These are phyloP conservation scores for Amphipoea lucens DNA, from an alignment of 2,888 invertebrate genomes.

Conservation along the genomic window DNA sequence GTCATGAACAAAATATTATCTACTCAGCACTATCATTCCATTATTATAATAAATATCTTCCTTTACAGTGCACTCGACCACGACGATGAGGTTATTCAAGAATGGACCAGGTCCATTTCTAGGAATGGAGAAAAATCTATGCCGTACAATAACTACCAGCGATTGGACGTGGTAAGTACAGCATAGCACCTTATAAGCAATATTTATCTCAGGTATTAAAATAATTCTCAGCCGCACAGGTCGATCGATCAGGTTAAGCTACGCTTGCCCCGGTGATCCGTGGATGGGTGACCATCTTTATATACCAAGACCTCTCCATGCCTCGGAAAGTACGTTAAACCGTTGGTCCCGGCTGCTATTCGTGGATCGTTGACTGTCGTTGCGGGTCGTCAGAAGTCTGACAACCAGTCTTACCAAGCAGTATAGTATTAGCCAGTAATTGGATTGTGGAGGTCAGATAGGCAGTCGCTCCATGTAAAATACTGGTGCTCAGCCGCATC, in stretches of 20 bases:
- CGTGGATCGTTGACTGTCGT: background rate
- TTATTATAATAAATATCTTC: background rate
- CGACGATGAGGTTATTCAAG: conserved; percentile 77
- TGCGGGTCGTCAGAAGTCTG: background rate
- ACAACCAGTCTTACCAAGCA: background rate
- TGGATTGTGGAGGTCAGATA: background rate
- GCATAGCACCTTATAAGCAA: background rate
- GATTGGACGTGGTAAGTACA: conserved; percentile 74
- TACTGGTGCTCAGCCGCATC: too few species aligned
- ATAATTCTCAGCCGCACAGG: too few species aligned
- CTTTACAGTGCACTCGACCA: conserved; percentile 76
- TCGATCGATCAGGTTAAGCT: background rate
- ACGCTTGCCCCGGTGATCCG: background rate
- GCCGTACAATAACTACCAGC: conserved; percentile 84
- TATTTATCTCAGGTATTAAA: background rate
- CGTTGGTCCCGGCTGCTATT: background rate
- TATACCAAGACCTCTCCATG: background rate
- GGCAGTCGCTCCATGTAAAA: background rate
- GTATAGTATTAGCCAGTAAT: background rate
- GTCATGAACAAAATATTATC: background rate
- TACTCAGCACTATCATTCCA: background rate
- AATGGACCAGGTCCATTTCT: conserved; percentile 47
- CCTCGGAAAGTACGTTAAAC: background rate
- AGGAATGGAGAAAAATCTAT: conserved; percentile 75
- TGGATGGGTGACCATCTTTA: background rate